Base-by-base conservation (phyloP, 2,888 invertebrate genomes). In the Neoitamus cyanurus region DNA sequence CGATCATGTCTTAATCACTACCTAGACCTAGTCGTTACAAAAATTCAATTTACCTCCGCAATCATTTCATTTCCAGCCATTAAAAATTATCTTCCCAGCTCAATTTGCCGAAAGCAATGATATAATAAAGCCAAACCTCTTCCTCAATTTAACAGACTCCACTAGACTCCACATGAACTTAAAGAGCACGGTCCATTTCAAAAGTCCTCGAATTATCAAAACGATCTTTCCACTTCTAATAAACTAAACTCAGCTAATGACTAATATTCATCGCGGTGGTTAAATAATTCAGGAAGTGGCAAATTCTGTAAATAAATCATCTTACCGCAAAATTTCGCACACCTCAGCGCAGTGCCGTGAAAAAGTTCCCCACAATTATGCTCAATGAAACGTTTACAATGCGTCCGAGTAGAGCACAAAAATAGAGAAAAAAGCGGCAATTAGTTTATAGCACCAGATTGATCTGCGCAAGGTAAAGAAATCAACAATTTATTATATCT, bases 291-390 rank as follows among this genome's bases (percentile, higher is more conserved):
- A 78, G 48, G 48, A 78, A 78, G 48, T 48, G 25, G 58, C 25
- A 25, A 28, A 30, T 48, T 46, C 48, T 28, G 46, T n/a, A 78
- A 78, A 78, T 78, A 31, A 58, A 78, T 48, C 78, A 78, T 46
- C 46, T 78, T 25, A 58, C 78, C 78, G 31, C 48, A 78, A 78
- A 28, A 31, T 70, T 30, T 70, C 30, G 15, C 58, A 58, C 58
- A 58, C 58, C 25, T 58, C 58, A 58, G 58, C 42, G 42, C n/a
- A 42, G 30, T 15, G 42, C n/a, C n/a, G n/a, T 30, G 15, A 48
- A 78, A 48, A 78, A 78, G 13, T 78, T 78, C 34, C 78, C 78
- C 78, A 78, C 78, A 78, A 48, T 78, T 78, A 78, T 78, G 78
- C 48, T 78, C 78, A 78, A 31, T 48, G 78, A 78, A 78, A 48